Evolutionary conservation across 2,797 vertebrate species (phyloP).

Genomic region (Acrossocheilus fasciatus): DNA sequence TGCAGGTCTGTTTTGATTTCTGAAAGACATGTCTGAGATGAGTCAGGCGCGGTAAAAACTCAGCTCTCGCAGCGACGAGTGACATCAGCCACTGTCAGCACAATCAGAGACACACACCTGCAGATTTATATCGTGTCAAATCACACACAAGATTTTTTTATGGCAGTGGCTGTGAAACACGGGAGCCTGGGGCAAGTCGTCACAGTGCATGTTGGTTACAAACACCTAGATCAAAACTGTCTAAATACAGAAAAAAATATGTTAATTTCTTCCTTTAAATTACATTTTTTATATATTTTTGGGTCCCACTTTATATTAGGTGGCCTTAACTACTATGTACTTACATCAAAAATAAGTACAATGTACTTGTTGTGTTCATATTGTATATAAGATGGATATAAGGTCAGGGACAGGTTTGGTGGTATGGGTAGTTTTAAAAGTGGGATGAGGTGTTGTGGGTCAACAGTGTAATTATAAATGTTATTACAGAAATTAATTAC

Average conservation of each 20-base stretch:
- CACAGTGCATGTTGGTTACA: not conserved
- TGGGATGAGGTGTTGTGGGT: too few species aligned
- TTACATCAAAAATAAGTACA: too few species aligned
- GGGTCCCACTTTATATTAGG: too few species aligned
- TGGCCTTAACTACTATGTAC: too few species aligned
- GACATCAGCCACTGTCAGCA: not conserved
- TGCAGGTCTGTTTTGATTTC: constrained; percentile 53
- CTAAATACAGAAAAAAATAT: not conserved
- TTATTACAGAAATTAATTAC: too few species aligned
- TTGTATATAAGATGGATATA: too few species aligned
- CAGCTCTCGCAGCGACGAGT: constrained; percentile 13
- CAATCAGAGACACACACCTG: constrained; percentile 12
- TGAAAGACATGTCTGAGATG: constrained; percentile 36
- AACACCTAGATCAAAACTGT: not conserved
- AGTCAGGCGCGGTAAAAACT: constrained; percentile 41
- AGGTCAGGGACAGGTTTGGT: too few species aligned
- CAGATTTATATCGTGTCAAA: not conserved
- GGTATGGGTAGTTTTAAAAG: not conserved
- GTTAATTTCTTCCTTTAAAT: not conserved
- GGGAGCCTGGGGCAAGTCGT: not conserved
- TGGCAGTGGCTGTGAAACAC: not conserved
- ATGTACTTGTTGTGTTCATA: too few species aligned
- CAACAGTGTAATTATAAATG: not conserved
- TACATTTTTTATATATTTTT: not conserved
- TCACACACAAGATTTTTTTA: not conserved